Evolutionary conservation across 2,888 invertebrate genomes (phyloP).

Genomic region (Cerastis rubricosa): DNA sequence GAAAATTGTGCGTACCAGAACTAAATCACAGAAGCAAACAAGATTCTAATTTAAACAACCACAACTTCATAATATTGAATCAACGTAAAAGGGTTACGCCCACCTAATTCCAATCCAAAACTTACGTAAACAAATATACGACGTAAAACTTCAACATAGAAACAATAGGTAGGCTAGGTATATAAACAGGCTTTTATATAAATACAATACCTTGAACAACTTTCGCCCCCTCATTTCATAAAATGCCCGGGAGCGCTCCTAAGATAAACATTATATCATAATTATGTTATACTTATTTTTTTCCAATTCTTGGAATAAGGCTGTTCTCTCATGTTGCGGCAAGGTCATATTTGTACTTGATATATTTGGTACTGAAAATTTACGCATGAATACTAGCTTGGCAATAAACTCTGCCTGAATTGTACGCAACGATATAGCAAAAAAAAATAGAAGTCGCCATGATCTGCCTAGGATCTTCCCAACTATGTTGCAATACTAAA

Average conservation of each 20-base stretch:
- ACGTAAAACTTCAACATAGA: background rate
- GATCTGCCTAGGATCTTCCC: too few species aligned
- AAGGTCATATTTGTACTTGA: background rate
- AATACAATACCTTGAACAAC: constrained; percentile 39
- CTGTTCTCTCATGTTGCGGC: background rate
- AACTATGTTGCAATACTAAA: too few species aligned
- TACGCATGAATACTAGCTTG: background rate
- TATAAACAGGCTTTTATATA: constrained; percentile 27
- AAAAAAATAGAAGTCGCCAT: background rate
- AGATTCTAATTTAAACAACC: background rate
- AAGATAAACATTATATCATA: constrained; percentile 49
- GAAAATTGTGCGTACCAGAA: background rate
- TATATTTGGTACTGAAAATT: background rate
- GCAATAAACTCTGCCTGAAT: background rate
- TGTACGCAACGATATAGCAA: background rate
- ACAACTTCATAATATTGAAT: constrained; percentile 14
- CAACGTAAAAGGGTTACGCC: background rate
- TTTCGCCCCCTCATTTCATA: constrained; percentile 34
- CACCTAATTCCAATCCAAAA: constrained; percentile 1
- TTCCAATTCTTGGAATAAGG: constrained; percentile 25
- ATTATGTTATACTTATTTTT: constrained; percentile 41
- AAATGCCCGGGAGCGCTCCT: constrained; percentile 29
- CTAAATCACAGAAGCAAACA: background rate
- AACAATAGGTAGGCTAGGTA: background rate
- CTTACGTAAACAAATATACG: constrained; percentile 1